Conservation (phyloP, 2,888 invertebrate species). For the Drosophila recens region DNA sequence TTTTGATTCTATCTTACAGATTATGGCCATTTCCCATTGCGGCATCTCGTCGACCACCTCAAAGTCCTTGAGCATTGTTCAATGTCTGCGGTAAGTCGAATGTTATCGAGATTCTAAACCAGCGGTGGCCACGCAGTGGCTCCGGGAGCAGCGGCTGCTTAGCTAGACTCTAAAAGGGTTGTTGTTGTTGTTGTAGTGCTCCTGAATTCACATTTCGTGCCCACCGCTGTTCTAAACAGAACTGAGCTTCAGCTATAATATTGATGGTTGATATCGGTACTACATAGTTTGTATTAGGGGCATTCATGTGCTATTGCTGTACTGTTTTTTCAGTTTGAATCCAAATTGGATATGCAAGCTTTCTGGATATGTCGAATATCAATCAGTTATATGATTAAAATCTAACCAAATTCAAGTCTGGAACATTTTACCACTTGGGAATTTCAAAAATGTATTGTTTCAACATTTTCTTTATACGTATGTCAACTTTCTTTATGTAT, state of each 20-base stretch:
- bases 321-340: conserved; percentile 52
- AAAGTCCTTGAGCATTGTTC: conserved; percentile 90
- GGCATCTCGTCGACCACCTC: conserved; percentile 87
- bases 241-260: background rate
- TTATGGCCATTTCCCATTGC: conserved; percentile 88
- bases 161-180: too few species aligned
- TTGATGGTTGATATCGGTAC: conserved; percentile 9
- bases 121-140: too few species aligned
- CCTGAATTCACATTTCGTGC: too few species aligned
- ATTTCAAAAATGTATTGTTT: conserved; percentile 40
- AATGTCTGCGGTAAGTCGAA: conserved; percentile 90
- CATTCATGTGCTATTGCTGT: conserved; percentile 30
- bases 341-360: conserved; percentile 24
- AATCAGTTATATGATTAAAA: conserved; percentile 18
- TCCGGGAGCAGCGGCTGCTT: too few species aligned
- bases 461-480: background rate
- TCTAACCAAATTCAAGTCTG: conserved; percentile 31
- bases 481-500: conserved; percentile 8
- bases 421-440: conserved; percentile 33
- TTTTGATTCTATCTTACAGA: conserved; percentile 66
- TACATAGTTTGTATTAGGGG: background rate
- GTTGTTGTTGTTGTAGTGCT: too few species aligned
- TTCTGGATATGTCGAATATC: conserved; percentile 16
- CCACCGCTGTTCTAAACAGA: background rate
- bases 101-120: background rate